Evolutionary conservation across 2,888 invertebrate genomes (phyloP), one percentile per base, ranked within the genome.

Genomic region (Stenodema calcarata): DNA sequence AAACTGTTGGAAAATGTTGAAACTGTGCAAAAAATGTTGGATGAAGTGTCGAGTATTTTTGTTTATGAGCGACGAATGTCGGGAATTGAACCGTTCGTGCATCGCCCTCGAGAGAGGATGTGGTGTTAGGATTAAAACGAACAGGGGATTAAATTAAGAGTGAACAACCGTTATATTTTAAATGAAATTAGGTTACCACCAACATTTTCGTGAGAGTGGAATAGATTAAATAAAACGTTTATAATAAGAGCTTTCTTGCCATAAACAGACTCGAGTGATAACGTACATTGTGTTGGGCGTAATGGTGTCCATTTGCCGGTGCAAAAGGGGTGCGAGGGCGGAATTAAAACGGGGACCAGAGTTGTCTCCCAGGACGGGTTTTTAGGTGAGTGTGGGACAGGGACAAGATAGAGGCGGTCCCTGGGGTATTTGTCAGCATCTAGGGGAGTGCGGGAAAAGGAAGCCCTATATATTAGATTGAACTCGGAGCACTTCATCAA

Each of bases 391-490:
- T 27, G 28, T 27, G 80, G 54, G 35, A 42, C 47, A 18, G 70
- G 62, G 42, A 82, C 82, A 75, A 85, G 76, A 76, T 85, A 75
- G 76, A 76, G 85, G 85, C 85, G 85, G 23, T 85, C 85, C 85
- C 85, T n/a, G 23, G 35, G 85, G 85, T 76, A 85, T 78, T 76
- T 85, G 85, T 85, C 85, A 85, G 41, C 62, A 82, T 23, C 27
- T 47, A 44, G 84, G 82, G 41, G 42, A 27, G 35, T 4, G 35
- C n/a, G 73, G 70, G 78, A 44, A 78, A 42, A 47, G 80, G 50
- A 35, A 80, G 80, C 41, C 70, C 84, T 84, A 84, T 84, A 84
- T 73, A 84, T 84, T 70, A 83, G 83, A 83, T 83, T 84, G 73
- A 84, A 84, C 84, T 28, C 42, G 11, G 73, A 70, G 73, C 42